Conservation (phyloP, 1,140 invertebrate species). For the Teleogryllus occipitalis region DNA sequence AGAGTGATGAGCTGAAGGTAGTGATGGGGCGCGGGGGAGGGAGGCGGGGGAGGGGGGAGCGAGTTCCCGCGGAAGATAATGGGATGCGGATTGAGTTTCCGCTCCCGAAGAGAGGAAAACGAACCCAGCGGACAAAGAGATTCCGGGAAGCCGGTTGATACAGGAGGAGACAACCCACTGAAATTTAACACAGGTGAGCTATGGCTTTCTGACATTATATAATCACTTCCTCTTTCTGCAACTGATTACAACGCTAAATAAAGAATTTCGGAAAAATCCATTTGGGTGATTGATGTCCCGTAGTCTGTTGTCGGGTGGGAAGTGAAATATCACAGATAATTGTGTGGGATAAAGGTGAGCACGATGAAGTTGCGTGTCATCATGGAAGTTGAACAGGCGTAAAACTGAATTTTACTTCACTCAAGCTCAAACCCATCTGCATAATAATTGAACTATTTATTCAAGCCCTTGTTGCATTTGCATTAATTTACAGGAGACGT, state of each 20-base stretch:
- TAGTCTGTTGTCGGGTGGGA: no score
- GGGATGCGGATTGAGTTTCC: conserved; percentile 3
- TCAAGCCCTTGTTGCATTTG: not conserved
- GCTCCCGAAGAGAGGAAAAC: not conserved
- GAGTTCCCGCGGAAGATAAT: not conserved
- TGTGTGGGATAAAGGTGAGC: no score
- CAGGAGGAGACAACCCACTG: not conserved
- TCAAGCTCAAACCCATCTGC: not conserved
- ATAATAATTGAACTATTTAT: not conserved
- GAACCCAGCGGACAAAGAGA: not conserved
- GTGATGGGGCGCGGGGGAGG: no score
- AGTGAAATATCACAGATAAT: no score
- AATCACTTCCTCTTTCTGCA: not conserved
- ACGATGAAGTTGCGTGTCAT: no score
- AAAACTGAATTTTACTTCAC: not conserved
- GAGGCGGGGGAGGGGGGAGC: not conserved
- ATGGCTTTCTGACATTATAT: not conserved
- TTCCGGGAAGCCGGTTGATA: not conserved
- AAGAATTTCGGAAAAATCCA: no score
- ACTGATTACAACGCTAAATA: not conserved
- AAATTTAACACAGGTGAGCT: not conserved
- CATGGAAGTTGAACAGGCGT: no score
- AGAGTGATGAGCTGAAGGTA: no score
- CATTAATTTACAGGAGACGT: not conserved
- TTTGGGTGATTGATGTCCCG: no score